Evolutionary conservation across 2,888 invertebrate species (phyloP).

Genomic region (Apeira syringaria): DNA sequence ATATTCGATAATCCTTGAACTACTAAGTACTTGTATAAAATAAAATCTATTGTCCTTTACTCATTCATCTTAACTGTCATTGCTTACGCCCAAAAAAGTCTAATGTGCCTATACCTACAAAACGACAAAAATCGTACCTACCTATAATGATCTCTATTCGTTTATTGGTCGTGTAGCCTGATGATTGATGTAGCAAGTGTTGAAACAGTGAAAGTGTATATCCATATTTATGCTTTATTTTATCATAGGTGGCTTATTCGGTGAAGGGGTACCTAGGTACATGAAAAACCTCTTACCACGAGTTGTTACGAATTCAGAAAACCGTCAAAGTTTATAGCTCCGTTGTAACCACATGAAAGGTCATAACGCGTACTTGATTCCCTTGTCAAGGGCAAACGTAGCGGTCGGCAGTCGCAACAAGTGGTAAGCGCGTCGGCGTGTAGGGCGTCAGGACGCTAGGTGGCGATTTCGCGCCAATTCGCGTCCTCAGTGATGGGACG

Average conservation of each 20-base stretch:
- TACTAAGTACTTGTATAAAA: no score
- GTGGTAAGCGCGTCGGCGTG: slow-evolving; percentile 58
- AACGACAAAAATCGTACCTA: no score
- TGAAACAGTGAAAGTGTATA: not conserved
- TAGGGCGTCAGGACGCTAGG: slow-evolving; percentile 54
- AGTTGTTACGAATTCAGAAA: slow-evolving; percentile 19
- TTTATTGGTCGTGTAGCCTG: not conserved
- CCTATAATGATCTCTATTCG: not conserved
- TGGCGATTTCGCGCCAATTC: slow-evolving; percentile 66
- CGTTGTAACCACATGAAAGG: slow-evolving; percentile 22
- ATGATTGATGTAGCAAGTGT: slow-evolving; percentile 14
- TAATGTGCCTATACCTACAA: no score
- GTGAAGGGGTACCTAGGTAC: slow-evolving; percentile 14
- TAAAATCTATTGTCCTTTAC: no score
- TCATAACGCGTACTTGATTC: slow-evolving; percentile 39
- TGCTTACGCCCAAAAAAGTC: not conserved
- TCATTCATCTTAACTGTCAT: slow-evolving; percentile 17
- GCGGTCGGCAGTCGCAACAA: slow-evolving; percentile 56
- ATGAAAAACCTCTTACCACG: slow-evolving; percentile 28
- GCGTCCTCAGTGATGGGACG: slow-evolving; percentile 71
- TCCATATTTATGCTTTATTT: not conserved
- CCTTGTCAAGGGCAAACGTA: slow-evolving; percentile 57
- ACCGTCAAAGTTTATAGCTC: slow-evolving; percentile 14
- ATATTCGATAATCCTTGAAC: no score
- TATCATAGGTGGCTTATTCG: not conserved